Conservation (phyloP, 2,113 vertebrate genomes). For the Melanerpes formicivorus region DNA sequence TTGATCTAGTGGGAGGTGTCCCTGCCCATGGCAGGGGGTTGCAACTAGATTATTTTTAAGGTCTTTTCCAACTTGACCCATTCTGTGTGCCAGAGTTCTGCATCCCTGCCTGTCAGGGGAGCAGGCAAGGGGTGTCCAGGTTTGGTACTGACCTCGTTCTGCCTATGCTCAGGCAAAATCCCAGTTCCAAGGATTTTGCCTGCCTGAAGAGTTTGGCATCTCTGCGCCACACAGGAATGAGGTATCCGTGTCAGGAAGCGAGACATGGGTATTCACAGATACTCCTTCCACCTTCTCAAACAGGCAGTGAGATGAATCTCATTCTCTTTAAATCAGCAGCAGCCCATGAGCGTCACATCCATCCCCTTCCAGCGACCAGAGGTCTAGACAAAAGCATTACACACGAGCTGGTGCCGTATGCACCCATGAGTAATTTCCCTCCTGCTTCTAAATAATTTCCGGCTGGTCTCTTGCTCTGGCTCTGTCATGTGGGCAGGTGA, state of each 20-base stretch:
- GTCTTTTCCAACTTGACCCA: too few species aligned
- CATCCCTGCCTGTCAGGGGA: not conserved
- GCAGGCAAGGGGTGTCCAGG: not conserved
- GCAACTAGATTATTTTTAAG: too few species aligned
- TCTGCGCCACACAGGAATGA: fast-evolving
- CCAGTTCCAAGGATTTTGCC: fast-evolving
- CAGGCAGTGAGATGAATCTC: too few species aligned
- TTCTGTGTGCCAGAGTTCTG: not conserved
- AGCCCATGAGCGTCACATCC: not conserved
- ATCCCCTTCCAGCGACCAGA: not conserved
- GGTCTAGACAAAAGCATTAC: not conserved
- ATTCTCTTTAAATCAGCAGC: not conserved
- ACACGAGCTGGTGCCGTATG: fast-evolving
- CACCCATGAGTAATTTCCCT: slow-evolving; percentile 20
- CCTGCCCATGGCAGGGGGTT: too few species aligned
- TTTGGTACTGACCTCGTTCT: not conserved
- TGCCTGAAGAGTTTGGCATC: not conserved
- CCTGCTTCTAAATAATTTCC: not conserved
- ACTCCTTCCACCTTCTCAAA: not conserved
- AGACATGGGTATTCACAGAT: fast-evolving
- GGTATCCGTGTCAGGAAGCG: fast-evolving
- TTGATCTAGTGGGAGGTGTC: too few species aligned
- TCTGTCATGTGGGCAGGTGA: not conserved
- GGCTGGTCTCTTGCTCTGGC: not conserved
- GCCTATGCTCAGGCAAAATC: not conserved